Conservation (phyloP, 2,113 vertebrate species). For the Perca schrenkii region DNA sequence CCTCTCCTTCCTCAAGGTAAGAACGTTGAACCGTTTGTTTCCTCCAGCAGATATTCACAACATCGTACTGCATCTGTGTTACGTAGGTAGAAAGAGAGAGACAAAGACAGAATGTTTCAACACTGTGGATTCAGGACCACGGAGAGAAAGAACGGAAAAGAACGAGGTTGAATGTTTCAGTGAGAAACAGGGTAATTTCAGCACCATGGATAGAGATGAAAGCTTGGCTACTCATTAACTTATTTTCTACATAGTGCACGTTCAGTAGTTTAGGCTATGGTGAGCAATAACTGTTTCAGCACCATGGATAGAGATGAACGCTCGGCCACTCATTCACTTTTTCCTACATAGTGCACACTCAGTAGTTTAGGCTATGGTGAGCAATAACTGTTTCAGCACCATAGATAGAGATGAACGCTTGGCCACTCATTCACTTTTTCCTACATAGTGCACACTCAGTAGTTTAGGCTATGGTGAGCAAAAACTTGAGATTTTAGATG, state of each 20-base stretch:
- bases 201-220: background rate
- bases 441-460: background rate
- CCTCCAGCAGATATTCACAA: background rate
- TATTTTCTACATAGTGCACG: background rate
- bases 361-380: too few relatives aligned
- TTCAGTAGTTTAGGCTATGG: too few relatives aligned
- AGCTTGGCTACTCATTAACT: background rate
- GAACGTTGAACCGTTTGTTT: background rate
- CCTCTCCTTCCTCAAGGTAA: conserved; percentile 95
- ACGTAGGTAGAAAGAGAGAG: background rate
- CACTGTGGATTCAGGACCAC: conserved; percentile 16
- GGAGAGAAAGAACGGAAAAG: background rate
- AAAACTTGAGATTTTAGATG: too few relatives aligned
- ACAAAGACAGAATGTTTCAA: background rate
- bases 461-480: too few relatives aligned
- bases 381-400: conserved; percentile 9
- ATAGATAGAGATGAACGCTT: background rate
- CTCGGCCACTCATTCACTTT: background rate
- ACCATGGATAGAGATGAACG: conserved; percentile 6
- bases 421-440: background rate
- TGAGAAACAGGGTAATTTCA: background rate
- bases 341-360: background rate
- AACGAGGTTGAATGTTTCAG: background rate
- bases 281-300: background rate
- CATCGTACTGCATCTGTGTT: background rate